These are phyloP conservation scores for Gymnodraco acuticeps DNA, from an alignment of 2,797 vertebrate genomes.

Conservation along the genomic window DNA sequence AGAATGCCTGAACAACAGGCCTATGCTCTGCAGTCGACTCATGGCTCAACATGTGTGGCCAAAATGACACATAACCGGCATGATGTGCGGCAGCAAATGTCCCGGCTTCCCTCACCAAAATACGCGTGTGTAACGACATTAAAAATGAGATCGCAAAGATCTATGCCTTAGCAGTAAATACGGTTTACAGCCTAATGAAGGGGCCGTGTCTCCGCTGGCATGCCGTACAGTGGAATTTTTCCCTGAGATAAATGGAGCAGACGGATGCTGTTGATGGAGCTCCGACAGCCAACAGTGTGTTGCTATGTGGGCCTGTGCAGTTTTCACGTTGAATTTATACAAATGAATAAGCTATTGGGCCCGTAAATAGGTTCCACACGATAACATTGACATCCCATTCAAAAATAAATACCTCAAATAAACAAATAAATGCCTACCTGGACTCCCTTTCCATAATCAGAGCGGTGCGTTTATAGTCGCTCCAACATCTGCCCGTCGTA, in stretches of 20 bases:
- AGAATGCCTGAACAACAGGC: constrained; percentile 62
- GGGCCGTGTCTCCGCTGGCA: constrained; percentile 57
- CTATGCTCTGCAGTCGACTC: constrained; percentile 65
- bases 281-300: background rate
- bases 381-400: background rate
- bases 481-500: constrained; percentile 43
- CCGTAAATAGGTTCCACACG: constrained; percentile 3
- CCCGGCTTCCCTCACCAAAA: constrained; percentile 39
- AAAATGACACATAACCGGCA: constrained; percentile 61
- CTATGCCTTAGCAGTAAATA: constrained; percentile 21
- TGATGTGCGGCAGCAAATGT: constrained; percentile 33
- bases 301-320: constrained; percentile 6
- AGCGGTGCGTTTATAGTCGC: constrained; percentile 42
- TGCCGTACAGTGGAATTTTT: constrained; percentile 52
- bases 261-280: constrained; percentile 17
- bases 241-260: constrained; percentile 42
- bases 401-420: constrained; percentile 11
- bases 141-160: constrained; percentile 35
- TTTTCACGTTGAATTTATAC: background rate
- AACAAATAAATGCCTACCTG: constrained; percentile 73
- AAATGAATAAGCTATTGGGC: constrained; percentile 17
- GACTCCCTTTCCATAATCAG: constrained; percentile 73
- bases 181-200: constrained; percentile 46
- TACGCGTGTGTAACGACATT: constrained; percentile 48
- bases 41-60: constrained; percentile 64